Evolutionary conservation across 2,797 vertebrate species (phyloP).

Genomic region (Etheostoma perlongum): DNA sequence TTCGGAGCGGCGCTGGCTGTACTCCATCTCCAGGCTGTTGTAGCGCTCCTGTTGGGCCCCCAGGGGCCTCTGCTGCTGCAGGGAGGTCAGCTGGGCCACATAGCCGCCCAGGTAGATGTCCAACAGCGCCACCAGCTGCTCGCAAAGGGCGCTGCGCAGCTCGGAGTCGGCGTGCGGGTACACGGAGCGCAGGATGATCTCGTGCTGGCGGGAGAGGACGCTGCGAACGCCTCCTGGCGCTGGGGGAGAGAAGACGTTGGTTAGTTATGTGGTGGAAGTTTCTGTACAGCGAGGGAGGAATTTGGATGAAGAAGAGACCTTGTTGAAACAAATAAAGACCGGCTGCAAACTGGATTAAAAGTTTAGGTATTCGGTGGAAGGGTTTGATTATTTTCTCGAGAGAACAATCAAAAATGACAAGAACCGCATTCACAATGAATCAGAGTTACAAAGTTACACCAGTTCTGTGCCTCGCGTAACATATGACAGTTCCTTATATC

Average conservation of each 20-base stretch:
- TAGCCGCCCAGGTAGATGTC: conserved; percentile 91
- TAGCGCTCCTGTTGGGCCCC: conserved; percentile 89
- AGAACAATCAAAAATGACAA: too few relatives aligned
- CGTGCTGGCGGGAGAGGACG: conserved; percentile 88
- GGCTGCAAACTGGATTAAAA: too few relatives aligned
- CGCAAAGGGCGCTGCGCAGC: conserved; percentile 87
- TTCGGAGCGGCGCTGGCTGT: conserved; percentile 90
- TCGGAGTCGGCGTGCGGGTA: conserved; percentile 92
- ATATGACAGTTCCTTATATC: too few relatives aligned
- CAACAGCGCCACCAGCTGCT: conserved; percentile 93
- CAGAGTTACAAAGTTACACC: too few relatives aligned
- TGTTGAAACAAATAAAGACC: too few relatives aligned
- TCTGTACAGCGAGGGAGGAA: too few relatives aligned
- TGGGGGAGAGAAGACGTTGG: conserved; percentile 51
- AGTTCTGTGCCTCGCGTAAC: too few relatives aligned
- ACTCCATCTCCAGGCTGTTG: conserved; percentile 91
- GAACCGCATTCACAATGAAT: too few relatives aligned
- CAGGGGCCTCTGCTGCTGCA: conserved; percentile 78
- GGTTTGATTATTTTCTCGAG: too few relatives aligned
- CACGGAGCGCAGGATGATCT: conserved; percentile 87
- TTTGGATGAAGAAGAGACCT: too few relatives aligned
- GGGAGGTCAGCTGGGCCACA: conserved; percentile 91
- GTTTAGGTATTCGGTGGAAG: too few relatives aligned
- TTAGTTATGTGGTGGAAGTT: too few relatives aligned
- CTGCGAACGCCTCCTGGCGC: conserved; percentile 88